Evolutionary conservation across 1,140 invertebrate genomes (phyloP).

Genomic region (Idris sp.): DNA sequence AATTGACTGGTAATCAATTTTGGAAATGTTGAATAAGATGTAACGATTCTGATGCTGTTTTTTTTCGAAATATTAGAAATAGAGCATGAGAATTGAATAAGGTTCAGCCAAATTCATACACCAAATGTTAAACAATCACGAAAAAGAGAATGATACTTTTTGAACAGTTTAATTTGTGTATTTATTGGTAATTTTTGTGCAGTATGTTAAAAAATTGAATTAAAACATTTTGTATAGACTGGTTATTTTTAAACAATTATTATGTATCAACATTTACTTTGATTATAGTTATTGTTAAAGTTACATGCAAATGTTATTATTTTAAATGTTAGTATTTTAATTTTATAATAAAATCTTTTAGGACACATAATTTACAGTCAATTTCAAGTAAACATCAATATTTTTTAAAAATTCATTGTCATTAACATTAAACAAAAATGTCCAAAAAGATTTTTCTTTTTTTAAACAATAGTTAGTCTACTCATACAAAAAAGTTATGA

Average conservation of each 20-base stretch:
- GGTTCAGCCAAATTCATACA: slow-evolving; percentile 61
- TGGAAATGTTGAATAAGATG: slow-evolving; percentile 21
- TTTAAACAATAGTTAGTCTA: not conserved
- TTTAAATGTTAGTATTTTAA: too few species aligned
- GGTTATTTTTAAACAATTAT: too few species aligned
- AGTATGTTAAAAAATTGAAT: slow-evolving; percentile 33
- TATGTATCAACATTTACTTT: too few species aligned
- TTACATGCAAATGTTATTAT: slow-evolving; percentile 26
- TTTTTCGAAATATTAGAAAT: slow-evolving; percentile 45
- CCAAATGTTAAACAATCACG: slow-evolving; percentile 60
- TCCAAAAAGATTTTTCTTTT: not conserved
- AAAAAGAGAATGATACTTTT: slow-evolving; percentile 43
- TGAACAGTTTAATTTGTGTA: slow-evolving; percentile 30
- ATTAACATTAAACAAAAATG: slow-evolving; percentile 9
- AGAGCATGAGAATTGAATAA: slow-evolving; percentile 57
- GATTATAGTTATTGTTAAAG: too few species aligned
- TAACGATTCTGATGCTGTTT: slow-evolving; percentile 42
- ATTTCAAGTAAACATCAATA: too few species aligned
- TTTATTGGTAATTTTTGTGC: slow-evolving; percentile 37
- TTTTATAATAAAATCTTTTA: too few species aligned
- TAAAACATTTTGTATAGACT: too few species aligned
- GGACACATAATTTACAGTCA: too few species aligned
- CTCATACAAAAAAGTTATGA: not conserved
- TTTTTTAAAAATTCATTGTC: too few species aligned
- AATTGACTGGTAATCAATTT: too few species aligned